Percentiles rank a stretch among this genome's conserved stretches.
phyloP scores from a whole-genome alignment of 1,140 invertebrate genomes.

The Drosophila equinoxialis region DNA sequence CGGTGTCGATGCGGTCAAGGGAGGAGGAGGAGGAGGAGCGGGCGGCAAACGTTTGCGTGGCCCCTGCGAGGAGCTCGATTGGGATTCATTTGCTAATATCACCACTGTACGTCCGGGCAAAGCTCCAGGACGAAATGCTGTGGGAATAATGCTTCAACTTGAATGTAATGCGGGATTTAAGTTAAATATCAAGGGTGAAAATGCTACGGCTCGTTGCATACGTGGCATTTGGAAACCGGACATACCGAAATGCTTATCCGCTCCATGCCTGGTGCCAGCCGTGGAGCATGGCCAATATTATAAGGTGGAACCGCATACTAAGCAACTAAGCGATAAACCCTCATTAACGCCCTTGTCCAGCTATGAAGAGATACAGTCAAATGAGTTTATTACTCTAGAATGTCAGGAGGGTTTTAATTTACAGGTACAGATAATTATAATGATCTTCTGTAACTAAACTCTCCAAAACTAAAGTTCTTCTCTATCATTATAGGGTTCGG shows the following conservation, averaged over 20 bases:
- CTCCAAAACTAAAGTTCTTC: not conserved
- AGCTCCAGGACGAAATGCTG: slow-evolving; percentile 83
- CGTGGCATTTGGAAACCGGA: slow-evolving; percentile 91
- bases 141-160: slow-evolving; percentile 88
- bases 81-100: slow-evolving; percentile 77
- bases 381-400: slow-evolving; percentile 78
- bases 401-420: slow-evolving; percentile 81
- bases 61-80: slow-evolving; percentile 83
- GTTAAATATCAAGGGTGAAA: slow-evolving; percentile 87
- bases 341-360: slow-evolving; percentile 66
- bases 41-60: slow-evolving; percentile 83
- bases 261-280: slow-evolving; percentile 78
- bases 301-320: slow-evolving; percentile 75
- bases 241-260: slow-evolving; percentile 89
- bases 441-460: not conserved
- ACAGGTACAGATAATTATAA: slow-evolving; percentile 47
- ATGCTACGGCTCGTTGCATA: slow-evolving; percentile 90
- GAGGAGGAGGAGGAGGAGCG: slow-evolving; percentile 45
- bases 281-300: slow-evolving; percentile 80
- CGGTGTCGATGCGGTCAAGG: slow-evolving; percentile 50
- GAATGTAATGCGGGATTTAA: slow-evolving; percentile 90
- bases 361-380: slow-evolving; percentile 82
- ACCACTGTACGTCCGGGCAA: slow-evolving; percentile 77
- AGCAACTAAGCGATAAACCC: slow-evolving; percentile 68
- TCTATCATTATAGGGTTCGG: slow-evolving; percentile 84